Base-by-base conservation (phyloP, 2,113 vertebrate genomes). In the Gymnarchus niloticus region DNA sequence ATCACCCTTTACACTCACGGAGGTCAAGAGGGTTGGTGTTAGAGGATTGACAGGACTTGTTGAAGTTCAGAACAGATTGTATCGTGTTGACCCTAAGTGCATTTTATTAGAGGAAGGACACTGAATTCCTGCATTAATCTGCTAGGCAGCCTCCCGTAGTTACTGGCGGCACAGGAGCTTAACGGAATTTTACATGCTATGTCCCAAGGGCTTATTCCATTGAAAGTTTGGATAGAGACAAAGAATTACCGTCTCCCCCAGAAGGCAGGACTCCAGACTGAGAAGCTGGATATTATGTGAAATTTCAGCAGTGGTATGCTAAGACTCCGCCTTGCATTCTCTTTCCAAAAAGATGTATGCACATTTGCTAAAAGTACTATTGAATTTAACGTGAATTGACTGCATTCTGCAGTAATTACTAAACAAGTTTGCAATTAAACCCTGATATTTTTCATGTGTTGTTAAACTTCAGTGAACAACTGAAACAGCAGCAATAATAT, bases 151-250 rank as follows among this genome's bases (percentile, higher is more conserved):
- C 44, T 61, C 57, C 78, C 78, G 41, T 82, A 82, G 56, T 57
- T 12, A 44, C 9, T 73, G 48, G 78, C 28, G 25, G 28, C 80
- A 69, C 77, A 49, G 85, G 8, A 49, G 80, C 41, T 86, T 86
- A 83, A 46, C 44, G 17, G n/a, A 83, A 76, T 86, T 86, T 54
- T 76, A 83, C 61, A 76, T 73, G 81, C 81, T 56, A n/a, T 57
- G 44, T 83, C 57, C 41, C 46, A 56, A 23, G 56, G 44, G 78
- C 10, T 56, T n/a, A 65, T 69, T n/a, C 56, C 23, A 17, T 8
- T 86, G 85, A 44, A 81, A 56, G 14, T 37, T 12, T 54, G n/a
- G 56, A 84, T 65, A 82, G 25, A 87, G 85, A 76, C 87, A 85
- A 56, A 56, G 49, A 85, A 14, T 37, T 25, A 41, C 73, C 23